phyloP scores from a whole-genome alignment of 2,888 invertebrate species.

The Lobophora halterata region DNA sequence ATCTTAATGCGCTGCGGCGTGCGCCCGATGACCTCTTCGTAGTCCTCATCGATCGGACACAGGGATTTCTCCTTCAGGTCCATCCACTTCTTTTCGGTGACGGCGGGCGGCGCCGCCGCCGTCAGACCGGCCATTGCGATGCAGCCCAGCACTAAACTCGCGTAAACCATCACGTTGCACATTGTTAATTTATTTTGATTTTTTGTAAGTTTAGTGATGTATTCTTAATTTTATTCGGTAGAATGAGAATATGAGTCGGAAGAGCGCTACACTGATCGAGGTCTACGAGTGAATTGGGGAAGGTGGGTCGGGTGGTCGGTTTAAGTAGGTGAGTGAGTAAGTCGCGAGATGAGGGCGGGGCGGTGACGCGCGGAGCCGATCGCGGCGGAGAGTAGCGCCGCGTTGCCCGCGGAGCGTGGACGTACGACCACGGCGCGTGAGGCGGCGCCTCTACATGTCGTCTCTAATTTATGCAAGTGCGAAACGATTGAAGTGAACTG shows the following conservation, averaged over 20 bases:
- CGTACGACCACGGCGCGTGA: constrained; percentile 10
- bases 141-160: constrained; percentile 28
- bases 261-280: constrained; percentile 20
- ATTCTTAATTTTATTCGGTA: too few species aligned
- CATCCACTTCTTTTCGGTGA: constrained; percentile 44
- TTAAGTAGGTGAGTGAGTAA: too few species aligned
- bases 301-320: constrained; percentile 19
- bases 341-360: constrained; percentile 3
- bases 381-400: constrained; percentile 9
- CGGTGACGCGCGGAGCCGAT: not conserved
- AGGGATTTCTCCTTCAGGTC: constrained; percentile 58
- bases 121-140: constrained; percentile 18
- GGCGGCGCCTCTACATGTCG: constrained; percentile 1
- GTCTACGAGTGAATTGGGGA: constrained; percentile 23
- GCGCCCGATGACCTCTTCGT: constrained; percentile 52
- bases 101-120: constrained; percentile 30
- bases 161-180: constrained; percentile 22
- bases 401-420: constrained; percentile 13
- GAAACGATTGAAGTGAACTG: too few species aligned
- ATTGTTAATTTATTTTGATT: constrained; percentile 3
- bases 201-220: too few species aligned
- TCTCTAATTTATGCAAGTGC: too few species aligned
- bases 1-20: constrained; percentile 65
- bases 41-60: constrained; percentile 59
- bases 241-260: constrained; percentile 1